Conservation (phyloP, 2,888 invertebrate genomes). For the Oscheius onirici region DNA sequence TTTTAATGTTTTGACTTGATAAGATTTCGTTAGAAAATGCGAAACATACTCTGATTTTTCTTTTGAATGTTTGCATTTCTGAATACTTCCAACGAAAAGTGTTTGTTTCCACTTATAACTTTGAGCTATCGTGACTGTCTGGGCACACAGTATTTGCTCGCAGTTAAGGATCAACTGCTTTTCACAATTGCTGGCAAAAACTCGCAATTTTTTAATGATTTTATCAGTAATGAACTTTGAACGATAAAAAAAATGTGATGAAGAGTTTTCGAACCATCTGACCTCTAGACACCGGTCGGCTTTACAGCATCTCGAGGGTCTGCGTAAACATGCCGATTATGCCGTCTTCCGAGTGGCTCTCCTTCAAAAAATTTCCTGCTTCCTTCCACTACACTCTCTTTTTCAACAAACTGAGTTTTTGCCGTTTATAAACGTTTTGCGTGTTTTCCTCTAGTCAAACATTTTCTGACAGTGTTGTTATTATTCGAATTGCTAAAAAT, state of each 20-base stretch:
- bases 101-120: too few relatives aligned
- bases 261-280: not conserved
- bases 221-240: too few relatives aligned
- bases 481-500: not conserved
- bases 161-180: not conserved
- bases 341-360: conserved; percentile 14
- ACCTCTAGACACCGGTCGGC: conserved; percentile 7
- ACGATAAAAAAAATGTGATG: too few relatives aligned
- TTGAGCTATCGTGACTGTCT: not conserved
- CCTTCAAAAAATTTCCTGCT: not conserved
- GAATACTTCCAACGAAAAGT: too few relatives aligned
- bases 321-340: conserved; percentile 23
- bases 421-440: not conserved
- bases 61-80: too few relatives aligned
- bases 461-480: not conserved
- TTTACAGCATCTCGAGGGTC: conserved; percentile 15
- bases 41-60: too few relatives aligned
- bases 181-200: too few relatives aligned
- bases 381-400: not conserved
- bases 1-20: conserved; percentile 30
- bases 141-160: not conserved
- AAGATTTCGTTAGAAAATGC: not conserved
- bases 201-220: too few relatives aligned
- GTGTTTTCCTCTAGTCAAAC: too few relatives aligned
- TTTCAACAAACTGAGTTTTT: not conserved